phyloP scores from a whole-genome alignment of 2,888 invertebrate genomes.

The Papilio demoleus region DNA sequence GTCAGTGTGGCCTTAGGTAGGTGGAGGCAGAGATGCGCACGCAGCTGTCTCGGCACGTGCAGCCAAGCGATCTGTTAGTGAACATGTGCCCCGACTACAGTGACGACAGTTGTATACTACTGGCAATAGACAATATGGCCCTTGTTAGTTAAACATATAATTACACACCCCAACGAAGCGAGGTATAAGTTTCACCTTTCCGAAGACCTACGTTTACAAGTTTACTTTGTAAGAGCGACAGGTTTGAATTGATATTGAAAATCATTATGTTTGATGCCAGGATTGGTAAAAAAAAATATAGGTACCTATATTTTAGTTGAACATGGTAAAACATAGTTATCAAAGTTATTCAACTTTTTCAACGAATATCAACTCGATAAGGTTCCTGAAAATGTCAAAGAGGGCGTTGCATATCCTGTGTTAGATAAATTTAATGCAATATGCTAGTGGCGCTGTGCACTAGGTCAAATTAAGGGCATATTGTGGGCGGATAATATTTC shows the following conservation, averaged over 20 bases:
- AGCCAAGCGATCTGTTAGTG: slow-evolving; percentile 16
- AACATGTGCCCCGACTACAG: not conserved
- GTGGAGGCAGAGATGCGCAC: slow-evolving; percentile 2
- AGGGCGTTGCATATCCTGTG: slow-evolving; percentile 25
- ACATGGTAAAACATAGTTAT: not conserved
- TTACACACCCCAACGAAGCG: not conserved
- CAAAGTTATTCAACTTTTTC: not conserved
- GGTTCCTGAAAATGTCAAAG: slow-evolving; percentile 9
- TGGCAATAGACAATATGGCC: slow-evolving; percentile 18
- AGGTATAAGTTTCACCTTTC: not conserved
- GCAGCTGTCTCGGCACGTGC: slow-evolving; percentile 37
- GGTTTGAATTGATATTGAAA: not conserved
- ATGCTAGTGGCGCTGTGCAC: not conserved
- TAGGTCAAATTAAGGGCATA: slow-evolving; percentile 21
- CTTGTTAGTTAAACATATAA: not conserved
- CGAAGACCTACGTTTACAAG: not conserved
- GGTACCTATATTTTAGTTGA: not conserved
- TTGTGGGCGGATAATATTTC: slow-evolving; percentile 28
- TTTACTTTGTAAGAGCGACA: not conserved
- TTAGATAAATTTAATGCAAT: slow-evolving; percentile 17
- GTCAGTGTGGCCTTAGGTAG: slow-evolving; percentile 7
- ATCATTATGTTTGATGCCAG: not conserved
- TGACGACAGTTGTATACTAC: slow-evolving; percentile 10
- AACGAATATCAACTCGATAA: slow-evolving; percentile 7
- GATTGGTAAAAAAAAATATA: not conserved